Base-by-base conservation (phyloP, 2,797 vertebrate genomes). In the Myripristis murdjan region DNA sequence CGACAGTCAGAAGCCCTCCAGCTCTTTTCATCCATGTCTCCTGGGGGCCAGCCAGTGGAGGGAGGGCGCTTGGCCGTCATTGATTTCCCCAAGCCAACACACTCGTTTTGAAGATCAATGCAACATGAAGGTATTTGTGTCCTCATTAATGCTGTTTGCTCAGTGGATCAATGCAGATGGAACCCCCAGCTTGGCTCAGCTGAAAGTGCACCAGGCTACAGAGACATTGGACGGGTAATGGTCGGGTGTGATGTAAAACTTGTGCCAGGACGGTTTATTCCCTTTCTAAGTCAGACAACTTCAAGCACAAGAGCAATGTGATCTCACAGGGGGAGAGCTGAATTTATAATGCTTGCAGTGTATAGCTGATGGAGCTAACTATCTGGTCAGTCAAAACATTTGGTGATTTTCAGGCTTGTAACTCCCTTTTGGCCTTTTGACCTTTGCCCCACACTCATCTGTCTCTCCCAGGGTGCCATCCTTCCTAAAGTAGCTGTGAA, bases 121-220 rank as follows among this genome's bases (percentile, higher is more conserved):
- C 65, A 87, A 85, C 86, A 91, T 79, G 80, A 86, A 86, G 82
- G 77, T 91, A 91, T 91, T 88, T 87, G 87, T 91, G 89, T 92
- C 84, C 86, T 90, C 86, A 83, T 93, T 91, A 93, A 84, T 79
- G 71, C 76, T 70, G 88, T 91, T 89, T 87, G 84, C 75, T 78
- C 84, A 72, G 78, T 39, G 43, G 75, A 83, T 91, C 86, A 37
- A 92, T 90, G 77, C 47, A 47, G 44, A 61, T 52, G 53, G 62
- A 86, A 74, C 69, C 55, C 63, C 65, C 51, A 43, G 74, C 74
- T 58, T 26, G 44, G 51, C 64, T 69, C 43, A 16, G 73, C 71
- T 64, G 63, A 74, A 64, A 65, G 31, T 33, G 6, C 12, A 23
- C 11, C 23, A 9, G 51, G 64, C 51, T 20, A 2, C n/a, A 55